phyloP scores from a whole-genome alignment of 2,113 vertebrate genomes.

The Chrysemys picta region DNA sequence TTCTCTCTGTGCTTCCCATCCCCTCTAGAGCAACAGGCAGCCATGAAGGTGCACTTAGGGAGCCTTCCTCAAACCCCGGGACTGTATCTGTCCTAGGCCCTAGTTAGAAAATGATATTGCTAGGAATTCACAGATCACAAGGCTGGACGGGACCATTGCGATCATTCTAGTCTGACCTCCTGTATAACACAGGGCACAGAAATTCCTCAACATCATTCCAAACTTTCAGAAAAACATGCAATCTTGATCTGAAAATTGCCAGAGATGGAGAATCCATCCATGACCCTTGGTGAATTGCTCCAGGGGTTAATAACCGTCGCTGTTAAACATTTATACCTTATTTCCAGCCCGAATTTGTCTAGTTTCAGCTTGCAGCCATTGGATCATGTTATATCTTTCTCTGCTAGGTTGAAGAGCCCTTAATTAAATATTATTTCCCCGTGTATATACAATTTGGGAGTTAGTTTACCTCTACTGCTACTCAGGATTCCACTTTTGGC shows the following conservation, averaged over 20 bases:
- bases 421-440: background rate
- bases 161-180: background rate
- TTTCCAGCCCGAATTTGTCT: background rate
- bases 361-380: background rate
- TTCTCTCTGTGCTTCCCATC: background rate
- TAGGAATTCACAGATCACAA: background rate
- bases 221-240: background rate
- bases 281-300: background rate
- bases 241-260: background rate
- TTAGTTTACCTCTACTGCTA: background rate
- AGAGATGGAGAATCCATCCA: background rate
- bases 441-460: too few species aligned
- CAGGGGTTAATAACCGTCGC: background rate
- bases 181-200: background rate
- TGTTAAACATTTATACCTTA: background rate
- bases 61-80: accelerated
- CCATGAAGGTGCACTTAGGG: background rate
- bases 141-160: background rate
- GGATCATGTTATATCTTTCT: background rate
- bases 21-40: too few species aligned
- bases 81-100: background rate
- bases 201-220: background rate
- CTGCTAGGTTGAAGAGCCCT: background rate
- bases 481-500: background rate
- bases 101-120: background rate